Base-by-base conservation (phyloP, 2,888 invertebrate genomes). In the Laspeyria flexula region DNA sequence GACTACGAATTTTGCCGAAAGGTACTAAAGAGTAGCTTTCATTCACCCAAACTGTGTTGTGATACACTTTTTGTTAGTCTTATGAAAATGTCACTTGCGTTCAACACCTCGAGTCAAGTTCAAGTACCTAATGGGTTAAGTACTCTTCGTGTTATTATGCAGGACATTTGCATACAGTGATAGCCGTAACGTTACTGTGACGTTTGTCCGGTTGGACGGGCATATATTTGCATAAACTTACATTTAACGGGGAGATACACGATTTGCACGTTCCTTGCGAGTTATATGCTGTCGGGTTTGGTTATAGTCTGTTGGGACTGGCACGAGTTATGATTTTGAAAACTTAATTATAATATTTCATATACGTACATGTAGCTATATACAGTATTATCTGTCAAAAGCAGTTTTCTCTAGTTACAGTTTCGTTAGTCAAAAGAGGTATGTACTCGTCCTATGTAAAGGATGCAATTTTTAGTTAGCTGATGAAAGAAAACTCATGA, bases 71-170 rank as follows among this genome's bases (percentile, higher is more conserved):
- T n/a, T n/a, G n/a, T n/a, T 58, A 65, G 53, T 35, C 66, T 69
- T 52, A 54, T 52, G 43, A 58, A 62, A 70, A 69, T 69, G 72
- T 72, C 65, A 65, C 30, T 43, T 42, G 68, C 64, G 68, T 71
- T 81, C 81, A 79, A 61, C 62, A 73, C 58, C 74, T 71, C 69
- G 50, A 75, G 81, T 84, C 86, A 87, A 90, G 90, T 90, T 90
- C 89, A 90, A 88, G 86, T 85, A 85, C 83, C 83, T 80, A 71
- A 63, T 58, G 56, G 57, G 63, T 60, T 42, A 55, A 51, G 53
- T 57, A 62, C 68, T 74, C 74, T 77, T 79, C 85, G 80, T 86
- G 84, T 61, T 65, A 68, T 72, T 72, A 70, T 79, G 80, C 83
- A 77, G 75, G 82, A 71, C 40, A 50, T 56, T 57, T 41, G 47